Evolutionary conservation across 2,797 vertebrate species (phyloP).

Genomic region (Champsocephalus gunnari): DNA sequence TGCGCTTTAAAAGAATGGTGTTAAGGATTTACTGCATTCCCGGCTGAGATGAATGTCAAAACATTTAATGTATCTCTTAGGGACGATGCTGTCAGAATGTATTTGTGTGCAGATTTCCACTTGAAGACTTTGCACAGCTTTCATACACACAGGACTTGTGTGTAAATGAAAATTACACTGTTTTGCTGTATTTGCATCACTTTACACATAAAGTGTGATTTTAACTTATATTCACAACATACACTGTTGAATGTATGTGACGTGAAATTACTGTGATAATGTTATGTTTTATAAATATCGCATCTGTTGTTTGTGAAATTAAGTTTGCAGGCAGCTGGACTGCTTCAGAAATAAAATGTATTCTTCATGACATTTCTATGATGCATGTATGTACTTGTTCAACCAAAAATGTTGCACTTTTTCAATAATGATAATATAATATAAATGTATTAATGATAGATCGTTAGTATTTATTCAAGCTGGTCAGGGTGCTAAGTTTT

Average conservation of each 20-base stretch:
- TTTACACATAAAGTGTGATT: conserved; percentile 45
- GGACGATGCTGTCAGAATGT: conserved; percentile 22
- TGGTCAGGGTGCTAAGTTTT: too few relatives aligned
- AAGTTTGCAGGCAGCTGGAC: conserved; percentile 65
- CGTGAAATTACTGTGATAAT: conserved; percentile 25
- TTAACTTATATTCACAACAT: conserved; percentile 26
- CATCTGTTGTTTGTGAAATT: conserved; percentile 36
- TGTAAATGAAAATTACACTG: too few relatives aligned
- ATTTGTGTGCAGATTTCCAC: neutral
- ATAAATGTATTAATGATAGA: too few relatives aligned
- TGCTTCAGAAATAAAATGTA: conserved; percentile 61
- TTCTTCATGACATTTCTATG: conserved; percentile 14
- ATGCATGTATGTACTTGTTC: neutral
- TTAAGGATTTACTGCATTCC: neutral
- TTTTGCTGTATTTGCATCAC: neutral
- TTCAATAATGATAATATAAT: too few relatives aligned
- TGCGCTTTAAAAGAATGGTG: neutral
- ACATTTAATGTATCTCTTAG: neutral
- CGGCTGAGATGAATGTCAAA: conserved; percentile 11
- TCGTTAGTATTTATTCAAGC: too few relatives aligned
- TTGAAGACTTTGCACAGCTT: neutral
- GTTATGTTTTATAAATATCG: conserved; percentile 39
- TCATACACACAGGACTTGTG: neutral
- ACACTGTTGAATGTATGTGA: neutral
- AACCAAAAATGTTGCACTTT: neutral